Conservation (phyloP, 2,888 invertebrate genomes). For the Liopterus haemorrhoidalis region DNA sequence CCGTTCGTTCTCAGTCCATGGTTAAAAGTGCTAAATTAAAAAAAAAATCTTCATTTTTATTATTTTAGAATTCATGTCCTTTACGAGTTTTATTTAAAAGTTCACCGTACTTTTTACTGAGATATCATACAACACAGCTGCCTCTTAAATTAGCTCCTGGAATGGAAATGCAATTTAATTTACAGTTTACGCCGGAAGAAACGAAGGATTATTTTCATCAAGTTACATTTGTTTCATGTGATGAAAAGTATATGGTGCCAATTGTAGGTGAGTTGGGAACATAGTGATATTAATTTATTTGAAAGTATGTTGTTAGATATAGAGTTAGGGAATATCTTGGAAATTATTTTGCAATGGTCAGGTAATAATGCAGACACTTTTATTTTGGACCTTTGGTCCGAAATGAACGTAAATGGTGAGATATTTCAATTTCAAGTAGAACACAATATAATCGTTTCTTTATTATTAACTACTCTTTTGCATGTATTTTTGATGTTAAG, state of each 20-base stretch:
- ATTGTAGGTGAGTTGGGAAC: conserved; percentile 50
- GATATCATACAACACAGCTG: conserved; percentile 44
- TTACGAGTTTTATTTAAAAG: conserved; percentile 49
- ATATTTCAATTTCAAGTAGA: too few species aligned
- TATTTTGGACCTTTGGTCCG: too few species aligned
- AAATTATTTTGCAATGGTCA: too few species aligned
- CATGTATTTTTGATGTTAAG: too few species aligned
- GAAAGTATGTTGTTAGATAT: background rate
- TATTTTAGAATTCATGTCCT: conserved; percentile 49
- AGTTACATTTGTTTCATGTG: conserved; percentile 51
- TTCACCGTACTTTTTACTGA: conserved; percentile 50
- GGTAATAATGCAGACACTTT: too few species aligned
- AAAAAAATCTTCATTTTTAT: too few species aligned
- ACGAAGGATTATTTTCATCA: conserved; percentile 52
- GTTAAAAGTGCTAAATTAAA: too few species aligned
- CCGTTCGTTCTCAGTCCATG: too few species aligned
- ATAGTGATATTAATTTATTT: conserved; percentile 4
- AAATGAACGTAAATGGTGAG: too few species aligned
- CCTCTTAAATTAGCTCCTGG: conserved; percentile 63
- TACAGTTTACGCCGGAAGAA: conserved; percentile 58
- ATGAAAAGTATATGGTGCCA: conserved; percentile 51
- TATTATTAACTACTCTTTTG: too few species aligned
- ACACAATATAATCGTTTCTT: too few species aligned
- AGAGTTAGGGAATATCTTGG: background rate
- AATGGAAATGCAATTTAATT: conserved; percentile 54